Evolutionary conservation across 1,140 invertebrate species (phyloP).

Genomic region (Pseudachorutes palmiensis): DNA sequence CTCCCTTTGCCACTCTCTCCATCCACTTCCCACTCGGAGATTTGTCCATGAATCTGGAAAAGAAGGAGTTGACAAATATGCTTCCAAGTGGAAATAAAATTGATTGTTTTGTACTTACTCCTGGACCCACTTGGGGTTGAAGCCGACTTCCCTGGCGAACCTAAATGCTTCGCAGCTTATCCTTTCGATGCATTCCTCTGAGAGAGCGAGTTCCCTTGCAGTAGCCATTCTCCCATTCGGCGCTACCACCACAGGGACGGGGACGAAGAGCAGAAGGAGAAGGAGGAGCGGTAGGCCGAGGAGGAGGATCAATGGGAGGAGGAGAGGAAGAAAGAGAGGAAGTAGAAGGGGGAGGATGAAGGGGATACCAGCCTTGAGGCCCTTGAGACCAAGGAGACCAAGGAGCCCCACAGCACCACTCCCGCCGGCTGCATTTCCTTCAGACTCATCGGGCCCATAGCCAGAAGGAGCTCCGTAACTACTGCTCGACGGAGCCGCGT

Average conservation of each 20-base stretch:
- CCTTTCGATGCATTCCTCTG: constrained; percentile 10
- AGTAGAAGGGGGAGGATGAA: not conserved
- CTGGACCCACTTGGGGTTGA: constrained; percentile 8
- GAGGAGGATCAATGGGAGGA: not conserved
- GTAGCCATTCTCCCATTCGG: constrained; percentile 5
- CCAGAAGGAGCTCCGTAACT: not conserved
- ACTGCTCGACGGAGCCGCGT: not conserved
- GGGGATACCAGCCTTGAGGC: not conserved
- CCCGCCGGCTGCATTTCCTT: not conserved
- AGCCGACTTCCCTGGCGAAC: not conserved
- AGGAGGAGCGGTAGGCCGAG: not conserved
- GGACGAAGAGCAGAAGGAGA: constrained; percentile 9
- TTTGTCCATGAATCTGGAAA: not conserved
- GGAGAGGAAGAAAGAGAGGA: not conserved
- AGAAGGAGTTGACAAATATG: not conserved
- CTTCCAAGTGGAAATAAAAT: not conserved
- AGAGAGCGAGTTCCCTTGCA: not conserved
- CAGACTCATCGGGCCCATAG: not conserved
- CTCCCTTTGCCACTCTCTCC: constrained; percentile 1
- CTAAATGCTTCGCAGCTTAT: constrained; percentile 7
- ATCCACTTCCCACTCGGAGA: constrained; percentile 1
- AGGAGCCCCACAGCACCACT: constrained; percentile 2
- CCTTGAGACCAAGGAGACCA: not conserved
- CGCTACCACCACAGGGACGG: not conserved
- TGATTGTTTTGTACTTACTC: not conserved